A percentile compares a stretch with the other conserved stretches of the same genome.
These are phyloP conservation scores for Noctilio leporinus DNA, from an alignment of 2,113 vertebrate species.

Conservation along the genomic window DNA sequence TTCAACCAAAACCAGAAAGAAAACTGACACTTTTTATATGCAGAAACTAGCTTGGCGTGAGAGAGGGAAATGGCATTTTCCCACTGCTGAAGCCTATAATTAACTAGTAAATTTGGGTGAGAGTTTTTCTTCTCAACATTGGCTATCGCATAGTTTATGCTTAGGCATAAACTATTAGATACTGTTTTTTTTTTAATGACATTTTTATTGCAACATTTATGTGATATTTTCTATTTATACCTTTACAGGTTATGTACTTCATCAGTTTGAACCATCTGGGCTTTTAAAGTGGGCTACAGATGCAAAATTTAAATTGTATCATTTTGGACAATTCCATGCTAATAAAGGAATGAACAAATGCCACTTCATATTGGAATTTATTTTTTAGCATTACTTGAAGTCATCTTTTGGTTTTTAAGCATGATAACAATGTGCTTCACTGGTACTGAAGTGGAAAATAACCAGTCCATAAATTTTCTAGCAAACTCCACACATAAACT, in stretches of 20 bases:
- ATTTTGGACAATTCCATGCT: conserved; percentile 29
- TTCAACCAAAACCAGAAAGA: neutral
- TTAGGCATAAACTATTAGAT: neutral
- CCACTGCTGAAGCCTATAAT: neutral
- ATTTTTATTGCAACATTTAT: neutral
- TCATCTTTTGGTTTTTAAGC: conserved; percentile 23
- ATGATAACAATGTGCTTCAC: conserved; percentile 8
- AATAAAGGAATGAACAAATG: conserved; percentile 27
- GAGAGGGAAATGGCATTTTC: neutral
- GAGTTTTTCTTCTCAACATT: neutral
- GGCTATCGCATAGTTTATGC: neutral
- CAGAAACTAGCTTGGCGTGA: neutral
- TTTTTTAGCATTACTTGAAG: conserved; percentile 36
- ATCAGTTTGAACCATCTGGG: conserved; percentile 32
- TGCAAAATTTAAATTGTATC: conserved; percentile 36
- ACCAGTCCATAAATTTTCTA: conserved; percentile 27
- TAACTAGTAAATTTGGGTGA: neutral
- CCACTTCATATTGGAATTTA: neutral
- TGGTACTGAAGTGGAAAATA: conserved; percentile 41
- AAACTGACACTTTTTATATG: neutral
- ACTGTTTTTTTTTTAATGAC: neutral
- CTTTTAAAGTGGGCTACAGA: conserved; percentile 29
- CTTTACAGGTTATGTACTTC: neutral
- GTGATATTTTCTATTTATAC: neutral
- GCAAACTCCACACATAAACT: conserved; percentile 8